Evolutionary conservation across 2,888 invertebrate genomes (phyloP), one percentile per base, ranked within the genome.

Genomic region (Liodrosophila aerea): DNA sequence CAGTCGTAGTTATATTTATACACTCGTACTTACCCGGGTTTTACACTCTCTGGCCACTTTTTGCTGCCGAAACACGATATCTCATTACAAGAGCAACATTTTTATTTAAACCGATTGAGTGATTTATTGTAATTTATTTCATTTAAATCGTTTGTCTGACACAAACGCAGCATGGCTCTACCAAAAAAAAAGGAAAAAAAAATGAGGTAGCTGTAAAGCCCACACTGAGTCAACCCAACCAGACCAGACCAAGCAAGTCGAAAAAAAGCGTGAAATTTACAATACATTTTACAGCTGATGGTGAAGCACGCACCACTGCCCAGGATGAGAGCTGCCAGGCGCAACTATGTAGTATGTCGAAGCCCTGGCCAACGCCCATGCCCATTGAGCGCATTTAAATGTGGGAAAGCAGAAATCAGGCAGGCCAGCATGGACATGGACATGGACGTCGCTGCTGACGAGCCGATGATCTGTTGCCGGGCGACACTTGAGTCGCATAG

Each of bases 121-220:
- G 76, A 83, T 85, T 80, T 76, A 80, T 84, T 84, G 80, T 73
- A 82, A 86, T 82, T 87, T 80, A 86, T 87, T 86, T 84, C 75
- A 84, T 84, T 87, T 86, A 86, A 87, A 85, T 82, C 80, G 87
- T 75, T 83, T 86, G 73, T 77, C 69, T 73, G 82, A 86, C 76
- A 75, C 66, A 58, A 59, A 61, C 61, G 62, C 63, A 36, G 52
- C 43, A 43, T 12, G 39, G 62, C 50, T 54, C 59, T 59, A 50
- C 61, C 43, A 54, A 63, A 60, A 47, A 52, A 50, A 57, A 44
- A 51, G 13, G 37, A 29, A 34, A 58, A 44, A 27, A 29, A 40
- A 45, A 40, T 36, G 7, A 46, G 12, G 29, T 30, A 31, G 52
- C 45, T 15, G 18, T 13, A 44, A 58, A 43, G 29, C 40, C 41